Evolutionary conservation across 2,113 vertebrate species (phyloP).

Genomic region (Chrysemys picta): DNA sequence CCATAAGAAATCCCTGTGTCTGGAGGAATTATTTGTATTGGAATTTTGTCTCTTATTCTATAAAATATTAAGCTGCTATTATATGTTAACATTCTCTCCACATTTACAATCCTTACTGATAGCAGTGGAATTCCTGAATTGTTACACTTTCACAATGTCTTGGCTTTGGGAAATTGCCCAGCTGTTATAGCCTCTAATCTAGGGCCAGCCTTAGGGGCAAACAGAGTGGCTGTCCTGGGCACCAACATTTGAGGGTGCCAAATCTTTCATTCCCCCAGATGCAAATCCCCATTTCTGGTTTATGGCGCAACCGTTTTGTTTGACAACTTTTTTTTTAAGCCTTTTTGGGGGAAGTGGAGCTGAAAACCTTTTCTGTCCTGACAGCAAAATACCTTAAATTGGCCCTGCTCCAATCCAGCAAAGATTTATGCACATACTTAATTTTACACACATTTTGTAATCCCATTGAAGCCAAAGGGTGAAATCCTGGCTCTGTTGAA

Average conservation of each 20-base stretch:
- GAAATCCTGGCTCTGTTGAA: neutral
- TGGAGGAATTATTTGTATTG: slow-evolving; percentile 7
- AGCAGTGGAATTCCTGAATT: neutral
- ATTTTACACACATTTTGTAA: neutral
- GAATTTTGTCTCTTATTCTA: slow-evolving; percentile 8
- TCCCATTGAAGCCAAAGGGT: neutral
- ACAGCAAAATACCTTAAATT: neutral
- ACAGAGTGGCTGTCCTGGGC: neutral
- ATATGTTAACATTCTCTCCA: neutral
- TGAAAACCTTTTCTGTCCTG: neutral
- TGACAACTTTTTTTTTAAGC: neutral
- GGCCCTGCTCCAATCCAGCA: neutral
- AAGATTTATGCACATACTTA: neutral
- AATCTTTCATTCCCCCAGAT: neutral
- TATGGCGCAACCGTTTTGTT: neutral
- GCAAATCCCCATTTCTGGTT: neutral
- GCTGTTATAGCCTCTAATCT: neutral
- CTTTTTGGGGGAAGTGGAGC: neutral
- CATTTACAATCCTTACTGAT: neutral
- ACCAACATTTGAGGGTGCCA: neutral
- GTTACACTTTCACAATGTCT: neutral
- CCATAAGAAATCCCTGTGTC: neutral
- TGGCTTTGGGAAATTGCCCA: neutral
- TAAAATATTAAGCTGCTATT: neutral
- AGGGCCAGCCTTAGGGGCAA: neutral